Base-by-base conservation (phyloP, 1,140 invertebrate genomes). In the Solen grandis region DNA sequence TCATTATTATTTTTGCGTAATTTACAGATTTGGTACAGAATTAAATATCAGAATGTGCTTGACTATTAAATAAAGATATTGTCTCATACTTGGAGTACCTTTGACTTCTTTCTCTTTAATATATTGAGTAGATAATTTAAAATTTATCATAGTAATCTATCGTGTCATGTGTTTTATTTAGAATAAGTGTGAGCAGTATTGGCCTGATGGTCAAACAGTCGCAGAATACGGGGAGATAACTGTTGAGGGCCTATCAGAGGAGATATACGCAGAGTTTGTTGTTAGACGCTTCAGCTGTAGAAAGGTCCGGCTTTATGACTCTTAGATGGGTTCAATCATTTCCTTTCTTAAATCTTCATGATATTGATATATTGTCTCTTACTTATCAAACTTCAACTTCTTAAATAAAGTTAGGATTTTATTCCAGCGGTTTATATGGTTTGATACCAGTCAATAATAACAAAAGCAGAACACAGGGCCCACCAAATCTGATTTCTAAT, bases 181-280 rank as follows among this genome's bases (percentile, higher is more conserved):
- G 68, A 13, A 35, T 0, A 72, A 72, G 29, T 72, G 68, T 57
- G 50, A 22, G 2, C 50, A 72, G 54, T 72, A 72, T 27, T 54
- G 46, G 68, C 29, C 68, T 10, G 52, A 72, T 5, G 19, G 25
- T 13, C 35, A 19, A 5, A 4, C 50, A 4, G 31, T 27, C 19
- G 2, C 59, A 19, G 31, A 27, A 4, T 57, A 54, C 25, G 68
- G 52, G 22, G 68, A 72, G 22, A 55, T 72, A 1, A 16, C 5
- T 0, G 29, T 31, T 22, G 50, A 33, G 14, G 0, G 55, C 16
- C 22, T 33, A 8, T 33, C 27, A 33, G 27, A 16, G 16, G 68
- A 72, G 5, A 29, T 27, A 33, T 72, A 55, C 35, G 31, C 52
- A 16, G 68, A 72, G 22, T 72, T 72, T 31, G 46, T 31, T 38